Percentiles rank a stretch among this genome's conserved stretches.
Evolutionary conservation across 1,140 invertebrate genomes (phyloP).

Genomic region (Lepidurus packardi): DNA sequence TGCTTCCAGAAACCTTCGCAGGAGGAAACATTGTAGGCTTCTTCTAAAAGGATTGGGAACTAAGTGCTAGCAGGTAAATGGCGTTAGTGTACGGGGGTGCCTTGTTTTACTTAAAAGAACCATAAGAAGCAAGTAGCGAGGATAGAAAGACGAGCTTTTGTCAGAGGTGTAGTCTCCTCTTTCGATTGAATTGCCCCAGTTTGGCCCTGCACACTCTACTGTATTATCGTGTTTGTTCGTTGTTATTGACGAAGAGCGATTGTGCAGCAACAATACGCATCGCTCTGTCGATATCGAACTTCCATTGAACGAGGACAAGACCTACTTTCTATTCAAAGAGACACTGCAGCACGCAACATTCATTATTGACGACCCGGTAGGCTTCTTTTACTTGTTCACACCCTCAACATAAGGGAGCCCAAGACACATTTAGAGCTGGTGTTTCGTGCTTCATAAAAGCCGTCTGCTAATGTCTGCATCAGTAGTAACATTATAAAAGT

Average conservation of each 20-base stretch:
- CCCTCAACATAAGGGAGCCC: neutral
- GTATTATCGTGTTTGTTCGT: no score
- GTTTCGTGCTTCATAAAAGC: neutral
- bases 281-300: neutral
- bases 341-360: neutral
- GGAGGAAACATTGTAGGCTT: neutral
- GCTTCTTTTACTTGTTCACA: neutral
- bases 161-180: no score
- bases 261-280: no score
- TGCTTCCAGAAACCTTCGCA: constrained; percentile 1
- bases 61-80: neutral
- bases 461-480: neutral
- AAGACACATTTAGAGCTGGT: neutral
- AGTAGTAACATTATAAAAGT: neutral
- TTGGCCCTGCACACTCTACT: no score
- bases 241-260: no score
- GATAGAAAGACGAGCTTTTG: no score
- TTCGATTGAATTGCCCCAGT: no score
- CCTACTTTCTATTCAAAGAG: neutral
- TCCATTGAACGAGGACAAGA: neutral
- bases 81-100: neutral
- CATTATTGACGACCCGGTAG: neutral
- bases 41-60: constrained; percentile 19
- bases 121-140: neutral
- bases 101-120: neutral